These are phyloP conservation scores for Dicrostonyx torquatus DNA, from an alignment of 2,797 vertebrate species.

Conservation along the genomic window DNA sequence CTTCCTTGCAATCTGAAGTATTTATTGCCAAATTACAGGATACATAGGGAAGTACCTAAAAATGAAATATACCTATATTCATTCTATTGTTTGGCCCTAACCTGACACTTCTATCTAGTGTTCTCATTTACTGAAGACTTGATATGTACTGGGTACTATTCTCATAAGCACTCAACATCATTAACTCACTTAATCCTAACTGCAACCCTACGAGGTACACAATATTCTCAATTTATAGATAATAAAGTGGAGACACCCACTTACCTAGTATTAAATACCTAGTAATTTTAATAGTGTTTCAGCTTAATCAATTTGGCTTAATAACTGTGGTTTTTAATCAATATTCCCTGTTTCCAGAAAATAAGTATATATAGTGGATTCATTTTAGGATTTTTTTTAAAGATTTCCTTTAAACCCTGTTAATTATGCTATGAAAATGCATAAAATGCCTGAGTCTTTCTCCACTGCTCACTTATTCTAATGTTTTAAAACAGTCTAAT, in stretches of 20 bases:
- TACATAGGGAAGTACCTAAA: slow-evolving; percentile 44
- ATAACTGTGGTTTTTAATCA: slow-evolving; percentile 10
- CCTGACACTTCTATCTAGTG: background rate
- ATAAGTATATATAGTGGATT: background rate
- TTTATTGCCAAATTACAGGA: slow-evolving; percentile 26
- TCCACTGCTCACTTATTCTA: background rate
- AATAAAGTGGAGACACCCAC: background rate
- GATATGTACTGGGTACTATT: background rate
- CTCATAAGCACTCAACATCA: background rate
- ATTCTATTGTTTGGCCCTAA: slow-evolving; percentile 8
- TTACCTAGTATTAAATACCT: background rate
- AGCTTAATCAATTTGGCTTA: background rate
- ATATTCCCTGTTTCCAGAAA: background rate
- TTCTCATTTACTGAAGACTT: slow-evolving; percentile 30
- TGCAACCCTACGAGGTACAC: background rate
- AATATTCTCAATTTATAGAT: background rate
- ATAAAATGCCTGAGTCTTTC: slow-evolving; percentile 12
- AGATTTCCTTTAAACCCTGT: background rate
- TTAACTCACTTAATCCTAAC: slow-evolving; percentile 32
- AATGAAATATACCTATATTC: background rate
- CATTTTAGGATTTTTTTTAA: background rate
- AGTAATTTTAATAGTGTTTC: slow-evolving; percentile 17
- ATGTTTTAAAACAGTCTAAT: slow-evolving; percentile 28
- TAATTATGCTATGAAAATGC: slow-evolving; percentile 2
- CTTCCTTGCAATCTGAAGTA: background rate